Evolutionary conservation across 2,797 vertebrate genomes (phyloP).

Genomic region (Tiaroga cobitis): DNA sequence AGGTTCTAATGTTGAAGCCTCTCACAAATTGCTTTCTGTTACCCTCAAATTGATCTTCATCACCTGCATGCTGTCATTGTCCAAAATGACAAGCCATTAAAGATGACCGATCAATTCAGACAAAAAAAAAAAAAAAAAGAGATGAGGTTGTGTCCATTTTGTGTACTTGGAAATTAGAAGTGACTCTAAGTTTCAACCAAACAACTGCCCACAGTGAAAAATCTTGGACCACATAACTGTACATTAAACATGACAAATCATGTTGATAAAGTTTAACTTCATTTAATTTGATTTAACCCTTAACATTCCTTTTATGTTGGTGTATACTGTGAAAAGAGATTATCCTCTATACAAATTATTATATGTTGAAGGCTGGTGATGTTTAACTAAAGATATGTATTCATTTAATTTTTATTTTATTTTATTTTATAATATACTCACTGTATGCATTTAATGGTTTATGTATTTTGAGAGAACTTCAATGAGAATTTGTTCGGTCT

Average conservation of each 20-base stretch:
- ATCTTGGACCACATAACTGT: neutral
- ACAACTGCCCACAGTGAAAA: neutral
- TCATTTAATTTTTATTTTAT: neutral
- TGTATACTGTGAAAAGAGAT: too few species aligned
- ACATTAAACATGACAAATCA: neutral
- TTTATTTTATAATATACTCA: neutral
- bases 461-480: too few species aligned
- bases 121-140: neutral
- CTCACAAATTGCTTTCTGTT: slow-evolving; percentile 45
- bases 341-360: neutral
- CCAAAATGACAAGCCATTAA: too few species aligned
- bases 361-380: neutral
- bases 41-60: slow-evolving; percentile 47
- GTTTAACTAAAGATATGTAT: neutral
- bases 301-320: too few species aligned
- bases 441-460: too few species aligned
- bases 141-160: neutral
- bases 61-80: slow-evolving; percentile 27
- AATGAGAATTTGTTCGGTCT: too few species aligned
- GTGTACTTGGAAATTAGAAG: neutral
- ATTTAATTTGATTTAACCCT: too few species aligned
- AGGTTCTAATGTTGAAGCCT: slow-evolving; percentile 46
- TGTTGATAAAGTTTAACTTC: too few species aligned
- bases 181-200: neutral
- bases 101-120: neutral